These are phyloP conservation scores for Melanotaenia duboulayi DNA, from an alignment of 2,113 vertebrate genomes.

Conservation along the genomic window DNA sequence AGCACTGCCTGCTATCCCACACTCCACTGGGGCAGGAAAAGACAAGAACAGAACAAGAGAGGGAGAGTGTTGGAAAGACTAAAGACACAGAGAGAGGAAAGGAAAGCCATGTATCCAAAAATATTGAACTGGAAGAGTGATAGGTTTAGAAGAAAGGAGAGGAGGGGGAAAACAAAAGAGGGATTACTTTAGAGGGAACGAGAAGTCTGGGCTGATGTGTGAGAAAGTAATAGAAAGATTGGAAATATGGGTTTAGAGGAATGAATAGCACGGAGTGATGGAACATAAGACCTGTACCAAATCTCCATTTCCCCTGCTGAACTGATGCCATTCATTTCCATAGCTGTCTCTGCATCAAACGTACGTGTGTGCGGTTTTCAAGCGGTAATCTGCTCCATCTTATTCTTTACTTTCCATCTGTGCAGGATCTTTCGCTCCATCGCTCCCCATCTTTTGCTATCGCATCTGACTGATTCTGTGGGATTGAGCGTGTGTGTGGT, in stretches of 20 bases:
- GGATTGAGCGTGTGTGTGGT: conserved; percentile 38
- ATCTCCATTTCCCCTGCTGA: conserved; percentile 58
- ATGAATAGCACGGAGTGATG: conserved; percentile 27
- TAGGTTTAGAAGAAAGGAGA: conserved; percentile 34
- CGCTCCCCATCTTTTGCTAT: conserved; percentile 68
- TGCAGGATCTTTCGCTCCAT: conserved; percentile 71
- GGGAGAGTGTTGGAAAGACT: neutral
- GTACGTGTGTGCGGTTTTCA: conserved; percentile 38
- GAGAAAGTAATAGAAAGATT: conserved; percentile 56
- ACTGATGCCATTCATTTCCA: conserved; percentile 68
- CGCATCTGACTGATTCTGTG: conserved; percentile 63
- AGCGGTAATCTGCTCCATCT: conserved; percentile 69
- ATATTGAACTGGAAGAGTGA: conserved; percentile 47
- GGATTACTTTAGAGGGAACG: conserved; percentile 36
- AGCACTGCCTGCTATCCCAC: conserved; percentile 63
- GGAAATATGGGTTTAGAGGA: conserved; percentile 47
- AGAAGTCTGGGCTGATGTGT: conserved; percentile 41
- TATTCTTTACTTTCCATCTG: conserved; percentile 72
- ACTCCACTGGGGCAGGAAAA: conserved; percentile 66
- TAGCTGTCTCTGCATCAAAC: conserved; percentile 30
- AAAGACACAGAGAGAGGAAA: conserved; percentile 7
- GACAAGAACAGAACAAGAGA: conserved; percentile 43
- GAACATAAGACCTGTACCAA: conserved; percentile 25
- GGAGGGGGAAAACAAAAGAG: conserved; percentile 25
- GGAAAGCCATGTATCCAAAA: conserved; percentile 39